Percentiles rank a stretch among this genome's conserved stretches.
Evolutionary conservation across 1,140 invertebrate species (phyloP).

Genomic region (Drosophila parabipectinata): DNA sequence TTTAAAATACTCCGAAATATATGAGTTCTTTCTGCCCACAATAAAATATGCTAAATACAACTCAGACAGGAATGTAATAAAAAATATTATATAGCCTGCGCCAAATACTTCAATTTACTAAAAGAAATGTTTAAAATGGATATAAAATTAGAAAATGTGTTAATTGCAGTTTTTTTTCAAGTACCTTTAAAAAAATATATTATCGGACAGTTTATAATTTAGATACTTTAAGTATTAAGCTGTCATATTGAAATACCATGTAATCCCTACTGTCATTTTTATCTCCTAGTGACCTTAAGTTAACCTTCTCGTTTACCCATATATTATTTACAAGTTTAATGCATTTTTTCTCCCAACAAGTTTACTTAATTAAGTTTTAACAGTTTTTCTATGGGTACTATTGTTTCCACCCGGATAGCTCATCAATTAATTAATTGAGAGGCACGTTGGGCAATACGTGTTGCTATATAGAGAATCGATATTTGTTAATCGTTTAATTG

Average conservation of each 20-base stretch:
- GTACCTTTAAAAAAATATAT: background rate
- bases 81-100: background rate
- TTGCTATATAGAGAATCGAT: conserved; percentile 15
- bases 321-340: conserved; percentile 5
- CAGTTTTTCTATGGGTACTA: background rate
- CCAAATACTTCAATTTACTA: background rate
- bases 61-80: background rate
- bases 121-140: background rate
- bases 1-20: background rate
- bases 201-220: too few species aligned
- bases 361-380: conserved; percentile 35
- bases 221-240: background rate
- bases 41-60: background rate
- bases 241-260: conserved; percentile 4
- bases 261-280: conserved; percentile 15
- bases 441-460: conserved; percentile 1
- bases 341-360: background rate
- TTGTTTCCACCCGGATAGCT: conserved; percentile 1
- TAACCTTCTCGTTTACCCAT: conserved; percentile 12
- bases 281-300: conserved; percentile 31
- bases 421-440: conserved; percentile 40
- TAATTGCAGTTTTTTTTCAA: background rate
- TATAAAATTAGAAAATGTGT: background rate
- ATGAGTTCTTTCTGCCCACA: background rate
- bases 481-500: conserved; percentile 45